Percentiles rank a stretch among this genome's conserved stretches.
Evolutionary conservation across 2,113 vertebrate genomes (phyloP).

Genomic region (Numida meleagris): DNA sequence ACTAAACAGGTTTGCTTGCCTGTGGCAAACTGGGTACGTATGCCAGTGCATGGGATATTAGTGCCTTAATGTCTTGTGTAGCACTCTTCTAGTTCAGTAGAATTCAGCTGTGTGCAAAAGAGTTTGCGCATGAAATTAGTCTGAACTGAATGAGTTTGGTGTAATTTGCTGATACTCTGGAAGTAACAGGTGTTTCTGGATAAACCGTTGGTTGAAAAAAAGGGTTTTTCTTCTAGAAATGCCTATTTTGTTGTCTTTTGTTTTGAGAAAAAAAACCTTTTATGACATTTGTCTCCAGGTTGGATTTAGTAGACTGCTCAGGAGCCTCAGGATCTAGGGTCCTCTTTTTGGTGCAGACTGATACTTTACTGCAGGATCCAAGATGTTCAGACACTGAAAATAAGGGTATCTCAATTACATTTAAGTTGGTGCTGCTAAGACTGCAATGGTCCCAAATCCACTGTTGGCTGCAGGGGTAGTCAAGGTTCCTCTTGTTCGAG

Average conservation of each 20-base stretch:
- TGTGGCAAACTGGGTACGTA: background rate
- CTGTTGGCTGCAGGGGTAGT: background rate
- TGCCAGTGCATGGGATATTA: background rate
- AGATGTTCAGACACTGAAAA: background rate
- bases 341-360: background rate
- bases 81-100: background rate
- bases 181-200: background rate
- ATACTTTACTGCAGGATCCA: background rate
- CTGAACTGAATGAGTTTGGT: background rate
- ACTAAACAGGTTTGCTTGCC: background rate
- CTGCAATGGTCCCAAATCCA: background rate
- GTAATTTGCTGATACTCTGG: rapidly evolving
- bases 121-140: background rate
- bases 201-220: background rate
- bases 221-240: background rate
- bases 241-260: background rate
- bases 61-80: background rate
- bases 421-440: background rate
- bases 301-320: background rate
- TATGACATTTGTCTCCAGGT: background rate
- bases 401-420: rapidly evolving
- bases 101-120: background rate
- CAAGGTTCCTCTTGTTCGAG: background rate
- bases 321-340: background rate
- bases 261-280: background rate